A percentile compares a stretch with the other conserved stretches of the same genome.
Evolutionary conservation across 2,113 vertebrate genomes (phyloP).

Genomic region (Aegotheles bennettii): DNA sequence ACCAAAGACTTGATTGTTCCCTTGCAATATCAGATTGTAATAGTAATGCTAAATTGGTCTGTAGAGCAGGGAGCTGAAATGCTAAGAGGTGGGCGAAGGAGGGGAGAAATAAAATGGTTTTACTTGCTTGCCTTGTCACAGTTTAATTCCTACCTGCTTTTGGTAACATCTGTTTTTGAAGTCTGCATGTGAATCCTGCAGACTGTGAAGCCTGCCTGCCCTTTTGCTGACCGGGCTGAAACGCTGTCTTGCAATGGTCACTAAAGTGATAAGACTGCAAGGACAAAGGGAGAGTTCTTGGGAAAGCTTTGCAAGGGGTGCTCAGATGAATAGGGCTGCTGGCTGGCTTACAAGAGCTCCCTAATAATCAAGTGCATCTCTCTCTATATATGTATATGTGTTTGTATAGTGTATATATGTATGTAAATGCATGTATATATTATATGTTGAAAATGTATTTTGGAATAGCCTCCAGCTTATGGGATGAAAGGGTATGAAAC

Average conservation of each 20-base stretch:
- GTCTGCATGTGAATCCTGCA: background rate
- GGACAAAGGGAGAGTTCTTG: background rate
- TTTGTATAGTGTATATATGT: background rate
- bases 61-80: background rate
- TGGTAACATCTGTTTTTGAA: background rate
- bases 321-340: background rate
- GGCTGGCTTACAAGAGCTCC: background rate
- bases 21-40: background rate
- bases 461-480: background rate
- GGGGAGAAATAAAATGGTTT: background rate
- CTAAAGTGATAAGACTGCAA: background rate
- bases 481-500: background rate
- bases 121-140: background rate
- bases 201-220: background rate
- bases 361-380: background rate
- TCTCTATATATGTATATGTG: background rate
- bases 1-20: background rate
- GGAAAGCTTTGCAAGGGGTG: background rate
- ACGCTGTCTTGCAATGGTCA: background rate
- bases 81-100: background rate
- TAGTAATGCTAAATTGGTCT: background rate
- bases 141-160: background rate
- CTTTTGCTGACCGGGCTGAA: background rate
- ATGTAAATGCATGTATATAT: background rate
- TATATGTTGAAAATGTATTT: background rate